Evolutionary conservation across 2,888 invertebrate species (phyloP).

Genomic region (Drosophila testacea): DNA sequence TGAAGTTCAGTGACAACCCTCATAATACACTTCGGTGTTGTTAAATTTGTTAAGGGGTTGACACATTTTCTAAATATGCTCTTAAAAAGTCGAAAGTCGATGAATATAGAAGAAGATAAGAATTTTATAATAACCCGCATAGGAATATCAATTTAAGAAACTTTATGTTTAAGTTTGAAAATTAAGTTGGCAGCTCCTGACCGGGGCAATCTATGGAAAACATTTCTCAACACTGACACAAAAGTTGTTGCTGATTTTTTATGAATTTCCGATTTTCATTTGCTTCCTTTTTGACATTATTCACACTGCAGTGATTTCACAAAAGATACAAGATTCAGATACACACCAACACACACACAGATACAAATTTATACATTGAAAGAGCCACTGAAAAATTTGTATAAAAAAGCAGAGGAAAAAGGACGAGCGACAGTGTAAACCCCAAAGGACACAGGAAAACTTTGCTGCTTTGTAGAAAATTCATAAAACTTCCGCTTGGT

Average conservation of each 20-base stretch:
- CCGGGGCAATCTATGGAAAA: constrained; percentile 29
- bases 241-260: constrained; percentile 58
- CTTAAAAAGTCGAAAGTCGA: not conserved
- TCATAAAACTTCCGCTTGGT: constrained; percentile 81
- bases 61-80: constrained; percentile 19
- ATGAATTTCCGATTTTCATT: constrained; percentile 50
- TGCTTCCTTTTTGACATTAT: constrained; percentile 62
- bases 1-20: constrained; percentile 75
- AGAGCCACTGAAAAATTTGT: constrained; percentile 24
- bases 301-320: constrained; percentile 78
- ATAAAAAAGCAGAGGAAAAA: constrained; percentile 13
- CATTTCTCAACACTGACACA: constrained; percentile 38
- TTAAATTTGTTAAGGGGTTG: constrained; percentile 42
- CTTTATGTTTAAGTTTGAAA: constrained; percentile 22
- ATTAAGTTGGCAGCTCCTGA: constrained; percentile 7
- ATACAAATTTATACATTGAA: constrained; percentile 15
- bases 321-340: constrained; percentile 62
- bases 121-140: constrained; percentile 47
- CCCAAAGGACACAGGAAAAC: constrained; percentile 65
- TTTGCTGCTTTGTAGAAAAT: constrained; percentile 76
- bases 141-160: constrained; percentile 19
- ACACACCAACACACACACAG: constrained; percentile 26
- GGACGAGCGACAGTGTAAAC: constrained; percentile 13
- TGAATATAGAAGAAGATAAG: not conserved
- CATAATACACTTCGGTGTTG: constrained; percentile 72